These are phyloP conservation scores for Notothenia coriiceps DNA, from an alignment of 2,113 vertebrate species.

Conservation along the genomic window DNA sequence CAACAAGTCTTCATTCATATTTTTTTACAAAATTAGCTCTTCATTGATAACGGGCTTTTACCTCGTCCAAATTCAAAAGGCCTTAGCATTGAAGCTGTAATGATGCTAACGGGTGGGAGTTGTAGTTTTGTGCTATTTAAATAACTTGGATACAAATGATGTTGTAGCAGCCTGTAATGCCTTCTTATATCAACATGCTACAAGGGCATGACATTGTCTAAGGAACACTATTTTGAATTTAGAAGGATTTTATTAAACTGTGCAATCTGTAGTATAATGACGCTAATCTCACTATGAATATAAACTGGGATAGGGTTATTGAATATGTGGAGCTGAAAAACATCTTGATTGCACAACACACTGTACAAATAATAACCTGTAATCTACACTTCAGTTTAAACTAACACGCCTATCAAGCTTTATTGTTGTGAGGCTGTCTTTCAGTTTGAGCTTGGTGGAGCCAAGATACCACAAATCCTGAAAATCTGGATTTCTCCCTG, in stretches of 20 bases:
- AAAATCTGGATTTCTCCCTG: slow-evolving; percentile 24
- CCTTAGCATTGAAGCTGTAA: not conserved
- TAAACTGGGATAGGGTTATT: not conserved
- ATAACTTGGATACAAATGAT: not conserved
- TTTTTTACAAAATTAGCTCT: not conserved
- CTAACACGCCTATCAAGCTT: not conserved
- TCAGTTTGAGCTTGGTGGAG: not conserved
- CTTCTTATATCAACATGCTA: not conserved
- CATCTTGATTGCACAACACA: not conserved
- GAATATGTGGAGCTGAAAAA: not conserved
- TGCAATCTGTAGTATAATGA: not conserved
- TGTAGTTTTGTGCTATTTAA: slow-evolving; percentile 10
- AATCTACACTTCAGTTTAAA: not conserved
- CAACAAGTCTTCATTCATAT: not conserved
- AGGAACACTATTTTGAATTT: not conserved
- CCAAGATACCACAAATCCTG: slow-evolving; percentile 10
- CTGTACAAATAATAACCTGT: not conserved
- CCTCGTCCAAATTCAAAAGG: not conserved
- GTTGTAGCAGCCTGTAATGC: not conserved
- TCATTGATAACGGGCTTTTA: not conserved
- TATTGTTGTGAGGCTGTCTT: not conserved
- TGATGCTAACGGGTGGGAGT: not conserved
- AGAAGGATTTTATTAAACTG: not conserved
- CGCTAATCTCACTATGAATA: not conserved
- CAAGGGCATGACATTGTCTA: not conserved